A percentile compares a stretch with the other conserved stretches of the same genome.
phyloP scores from a whole-genome alignment of 2,888 invertebrate species.

The Eremobia ochroleuca region DNA sequence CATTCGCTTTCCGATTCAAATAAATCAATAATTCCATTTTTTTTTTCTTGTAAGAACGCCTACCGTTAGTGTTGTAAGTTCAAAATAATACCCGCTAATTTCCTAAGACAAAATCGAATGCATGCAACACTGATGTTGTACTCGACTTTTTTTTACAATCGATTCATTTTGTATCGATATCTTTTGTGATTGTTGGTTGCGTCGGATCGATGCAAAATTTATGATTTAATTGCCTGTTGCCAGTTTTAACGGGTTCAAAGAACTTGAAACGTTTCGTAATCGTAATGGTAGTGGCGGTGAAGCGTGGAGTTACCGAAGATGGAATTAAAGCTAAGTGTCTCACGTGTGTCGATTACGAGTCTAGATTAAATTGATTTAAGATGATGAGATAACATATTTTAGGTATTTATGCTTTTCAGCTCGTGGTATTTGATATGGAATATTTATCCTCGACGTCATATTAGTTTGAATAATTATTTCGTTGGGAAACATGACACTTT shows the following conservation, averaged over 20 bases:
- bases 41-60: slow-evolving; percentile 73
- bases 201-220: slow-evolving; percentile 88
- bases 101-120: slow-evolving; percentile 82
- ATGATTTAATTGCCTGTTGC: slow-evolving; percentile 89
- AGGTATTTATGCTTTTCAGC: not conserved
- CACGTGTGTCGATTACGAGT: slow-evolving; percentile 36
- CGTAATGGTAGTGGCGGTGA: slow-evolving; percentile 61
- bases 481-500: not conserved
- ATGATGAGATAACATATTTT: not conserved
- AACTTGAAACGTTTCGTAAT: slow-evolving; percentile 69
- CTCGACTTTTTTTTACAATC: slow-evolving; percentile 75
- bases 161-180: slow-evolving; percentile 89
- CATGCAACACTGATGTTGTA: slow-evolving; percentile 81
- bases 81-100: slow-evolving; percentile 77
- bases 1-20: slow-evolving; percentile 71
- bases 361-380: slow-evolving; percentile 41
- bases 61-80: slow-evolving; percentile 66
- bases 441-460: not conserved
- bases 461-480: not conserved
- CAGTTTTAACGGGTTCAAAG: slow-evolving; percentile 71
- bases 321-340: slow-evolving; percentile 51
- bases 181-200: slow-evolving; percentile 90
- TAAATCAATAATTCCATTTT: slow-evolving; percentile 79
- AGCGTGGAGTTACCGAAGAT: slow-evolving; percentile 54
- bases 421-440: not conserved